These are phyloP conservation scores for Philhelius pedissequus DNA, from an alignment of 2,888 invertebrate species.

Conservation along the genomic window DNA sequence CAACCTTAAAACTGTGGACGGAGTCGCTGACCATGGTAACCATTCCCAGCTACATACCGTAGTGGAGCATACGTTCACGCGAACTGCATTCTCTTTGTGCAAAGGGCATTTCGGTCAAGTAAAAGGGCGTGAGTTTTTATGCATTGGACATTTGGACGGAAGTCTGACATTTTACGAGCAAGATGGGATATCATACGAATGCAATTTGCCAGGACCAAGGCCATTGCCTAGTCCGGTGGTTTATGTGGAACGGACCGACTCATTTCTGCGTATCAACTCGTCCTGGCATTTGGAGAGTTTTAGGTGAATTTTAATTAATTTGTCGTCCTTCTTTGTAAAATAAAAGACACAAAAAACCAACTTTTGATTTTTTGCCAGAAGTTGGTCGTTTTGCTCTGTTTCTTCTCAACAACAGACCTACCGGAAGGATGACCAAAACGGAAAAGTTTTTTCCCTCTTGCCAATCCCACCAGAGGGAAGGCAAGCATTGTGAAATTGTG, in stretches of 20 bases:
- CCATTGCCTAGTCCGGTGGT: slow-evolving; percentile 87
- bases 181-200: slow-evolving; percentile 91
- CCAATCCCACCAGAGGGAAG: neutral
- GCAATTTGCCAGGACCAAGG: slow-evolving; percentile 85
- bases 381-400: slow-evolving; percentile 40
- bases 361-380: slow-evolving; percentile 42
- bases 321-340: slow-evolving; percentile 18
- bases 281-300: slow-evolving; percentile 92
- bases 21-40: slow-evolving; percentile 89
- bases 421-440: slow-evolving; percentile 16
- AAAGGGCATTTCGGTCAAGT: slow-evolving; percentile 93
- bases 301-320: slow-evolving; percentile 81
- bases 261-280: slow-evolving; percentile 90
- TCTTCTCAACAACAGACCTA: neutral
- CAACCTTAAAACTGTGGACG: slow-evolving; percentile 84
- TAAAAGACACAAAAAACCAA: neutral
- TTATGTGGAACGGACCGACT: slow-evolving; percentile 89
- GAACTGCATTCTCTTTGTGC: slow-evolving; percentile 88
- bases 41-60: slow-evolving; percentile 85
- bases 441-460: slow-evolving; percentile 37
- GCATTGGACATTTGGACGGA: slow-evolving; percentile 94
- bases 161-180: slow-evolving; percentile 94
- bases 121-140: slow-evolving; percentile 90
- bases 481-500: neutral
- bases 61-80: slow-evolving; percentile 90